Percentiles rank a stretch among this genome's conserved stretches.
These are phyloP conservation scores for Dolichotis patagonum DNA, from an alignment of 2,113 vertebrate species.

Conservation along the genomic window DNA sequence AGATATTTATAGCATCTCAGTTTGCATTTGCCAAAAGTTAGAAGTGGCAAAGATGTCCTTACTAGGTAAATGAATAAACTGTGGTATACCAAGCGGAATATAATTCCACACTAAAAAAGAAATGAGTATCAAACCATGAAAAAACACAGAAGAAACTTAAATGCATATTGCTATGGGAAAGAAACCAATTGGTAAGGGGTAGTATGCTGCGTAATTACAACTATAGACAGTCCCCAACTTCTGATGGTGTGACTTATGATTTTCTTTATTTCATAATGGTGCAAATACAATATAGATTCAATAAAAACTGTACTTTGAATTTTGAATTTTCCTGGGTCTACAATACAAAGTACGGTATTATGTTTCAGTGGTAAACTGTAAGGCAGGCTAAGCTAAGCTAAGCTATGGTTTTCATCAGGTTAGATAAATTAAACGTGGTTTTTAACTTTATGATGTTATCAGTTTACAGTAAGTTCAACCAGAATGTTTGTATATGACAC, in stretches of 20 bases:
- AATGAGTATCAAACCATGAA: conserved; percentile 6
- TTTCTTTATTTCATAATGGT: background rate
- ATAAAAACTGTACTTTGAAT: background rate
- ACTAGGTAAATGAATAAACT: conserved; percentile 5
- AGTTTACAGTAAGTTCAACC: background rate
- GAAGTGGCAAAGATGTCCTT: conserved; percentile 10
- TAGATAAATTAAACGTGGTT: background rate
- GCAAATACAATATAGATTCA: background rate
- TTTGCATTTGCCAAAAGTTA: background rate
- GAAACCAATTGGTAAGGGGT: background rate
- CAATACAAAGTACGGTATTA: background rate
- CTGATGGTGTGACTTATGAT: background rate
- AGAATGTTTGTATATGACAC: background rate
- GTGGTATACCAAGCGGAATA: background rate
- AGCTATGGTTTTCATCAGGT: background rate
- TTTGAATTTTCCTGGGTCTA: background rate
- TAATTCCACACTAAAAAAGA: background rate
- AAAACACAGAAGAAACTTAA: background rate
- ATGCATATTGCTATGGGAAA: background rate
- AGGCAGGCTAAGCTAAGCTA: background rate
- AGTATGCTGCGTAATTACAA: background rate
- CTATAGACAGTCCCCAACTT: background rate
- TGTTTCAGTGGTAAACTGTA: background rate
- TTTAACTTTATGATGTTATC: background rate
- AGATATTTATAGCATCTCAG: background rate